Conservation (phyloP, 2,113 vertebrate genomes). For the Mormoops blainvillei region DNA sequence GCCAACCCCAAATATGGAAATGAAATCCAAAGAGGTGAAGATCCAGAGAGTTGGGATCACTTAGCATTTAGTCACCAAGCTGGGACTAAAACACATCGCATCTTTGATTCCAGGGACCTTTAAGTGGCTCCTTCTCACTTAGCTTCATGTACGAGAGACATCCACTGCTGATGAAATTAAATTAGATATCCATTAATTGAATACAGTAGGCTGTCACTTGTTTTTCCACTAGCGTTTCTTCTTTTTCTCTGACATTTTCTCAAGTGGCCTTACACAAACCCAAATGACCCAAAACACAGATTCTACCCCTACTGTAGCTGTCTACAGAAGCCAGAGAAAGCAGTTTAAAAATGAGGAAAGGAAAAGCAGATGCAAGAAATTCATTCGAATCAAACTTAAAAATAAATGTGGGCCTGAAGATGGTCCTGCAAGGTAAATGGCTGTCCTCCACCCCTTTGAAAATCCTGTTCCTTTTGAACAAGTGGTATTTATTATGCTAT, state of each 20-base stretch:
- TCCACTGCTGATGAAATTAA: not conserved
- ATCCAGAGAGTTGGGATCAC: not conserved
- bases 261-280: not conserved
- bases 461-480: no score
- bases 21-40: not conserved
- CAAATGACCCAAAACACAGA: slow-evolving; percentile 11
- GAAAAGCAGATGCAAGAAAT: not conserved
- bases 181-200: not conserved
- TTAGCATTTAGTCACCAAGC: not conserved
- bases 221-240: not conserved
- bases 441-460: no score
- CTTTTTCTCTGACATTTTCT: slow-evolving; percentile 34
- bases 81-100: not conserved
- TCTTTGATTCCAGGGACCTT: not conserved
- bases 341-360: not conserved
- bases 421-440: no score
- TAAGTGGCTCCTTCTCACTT: not conserved
- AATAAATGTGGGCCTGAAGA: not conserved
- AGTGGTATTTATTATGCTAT: no score
- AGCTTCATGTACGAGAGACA: not conserved
- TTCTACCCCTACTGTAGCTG: not conserved
- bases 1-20: not conserved
- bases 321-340: not conserved
- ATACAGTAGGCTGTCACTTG: not conserved
- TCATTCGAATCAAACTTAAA: not conserved